A percentile compares a stretch with the other conserved stretches of the same genome.
phyloP scores from a whole-genome alignment of 1,140 invertebrate genomes.

The Drosophila bocki region DNA sequence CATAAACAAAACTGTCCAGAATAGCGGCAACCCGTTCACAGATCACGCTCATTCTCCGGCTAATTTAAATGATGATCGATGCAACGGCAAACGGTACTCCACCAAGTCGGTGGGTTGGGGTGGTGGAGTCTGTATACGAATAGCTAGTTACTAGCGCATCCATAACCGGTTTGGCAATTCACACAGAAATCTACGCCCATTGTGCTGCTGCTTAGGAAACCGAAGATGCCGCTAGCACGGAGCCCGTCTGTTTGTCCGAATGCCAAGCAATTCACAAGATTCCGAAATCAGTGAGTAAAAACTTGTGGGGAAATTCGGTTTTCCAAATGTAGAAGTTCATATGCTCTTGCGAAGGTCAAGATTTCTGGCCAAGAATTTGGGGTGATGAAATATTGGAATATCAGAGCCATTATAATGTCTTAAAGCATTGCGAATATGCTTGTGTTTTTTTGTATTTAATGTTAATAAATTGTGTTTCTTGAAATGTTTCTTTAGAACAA shows the following conservation, averaged over 20 bases:
- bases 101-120: constrained; percentile 9
- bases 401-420: constrained; percentile 1
- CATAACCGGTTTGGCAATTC: constrained; percentile 65
- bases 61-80: constrained; percentile 71
- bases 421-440: not conserved
- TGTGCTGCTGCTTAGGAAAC: constrained; percentile 30
- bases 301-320: constrained; percentile 28
- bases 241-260: constrained; percentile 34
- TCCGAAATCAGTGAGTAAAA: constrained; percentile 19
- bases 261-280: constrained; percentile 45
- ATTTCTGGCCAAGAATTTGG: constrained; percentile 10
- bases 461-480: constrained; percentile 2
- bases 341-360: constrained; percentile 41
- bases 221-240: constrained; percentile 38
- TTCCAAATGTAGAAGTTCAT: constrained; percentile 22
- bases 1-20: constrained; percentile 1
- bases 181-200: constrained; percentile 55
- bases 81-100: constrained; percentile 56
- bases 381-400: constrained; percentile 10
- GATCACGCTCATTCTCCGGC: constrained; percentile 47
- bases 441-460: not conserved
- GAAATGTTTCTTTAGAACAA: not conserved
- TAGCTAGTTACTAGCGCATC: constrained; percentile 4
- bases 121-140: not conserved
- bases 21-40: constrained; percentile 39